Base-by-base conservation (phyloP, 2,797 vertebrate species). In the Ceyx erithaca region DNA sequence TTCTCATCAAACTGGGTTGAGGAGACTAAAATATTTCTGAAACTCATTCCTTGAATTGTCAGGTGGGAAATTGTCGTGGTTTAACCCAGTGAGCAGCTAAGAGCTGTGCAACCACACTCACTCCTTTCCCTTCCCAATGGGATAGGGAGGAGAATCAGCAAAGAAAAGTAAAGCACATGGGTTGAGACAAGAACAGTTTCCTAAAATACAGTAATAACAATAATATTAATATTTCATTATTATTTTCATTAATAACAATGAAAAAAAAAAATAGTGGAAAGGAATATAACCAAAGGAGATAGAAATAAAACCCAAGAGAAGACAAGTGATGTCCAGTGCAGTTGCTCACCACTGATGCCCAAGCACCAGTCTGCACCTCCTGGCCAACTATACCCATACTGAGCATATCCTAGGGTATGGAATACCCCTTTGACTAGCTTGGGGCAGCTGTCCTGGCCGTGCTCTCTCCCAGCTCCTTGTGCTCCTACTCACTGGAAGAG, bases 21-120 rank as follows among this genome's bases (percentile, higher is more conserved):
- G 79, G 69, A 71, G 19, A 61, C 51, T 61, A 58, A 83, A 81
- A 66, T 62, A 67, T 76, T 89, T 89, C 63, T 84, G 41, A 90
- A 94, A 93, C n/a, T 64, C 92, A 48, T 16, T 84, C 55, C 28
- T 73, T 83, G 72, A 93, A 72, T 71, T 41, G 86, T 55, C 61
- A 71, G 46, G 25, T 93, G 72, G 61, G 78, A 93, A 90, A 58
- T 20, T 37, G 55, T 37, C 11, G 14, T 37, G 33, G 33, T 26
- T 59, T 35, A 59, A 59, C 22, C 33, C 57, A 37, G 23, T 15
- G 33, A 35, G 10, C 57, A 59, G 25, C 22, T 37, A 59, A 59
- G 57, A 25, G 25, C 31, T 22, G 33, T 22, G 31, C 55, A 33
- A 23, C 22, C 25, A 35, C 33, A 37, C 57, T 35, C 33, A 25